Evolutionary conservation across 2,797 vertebrate genomes (phyloP), one percentile per base, ranked within the genome.

Genomic region (Podargus strigoides): DNA sequence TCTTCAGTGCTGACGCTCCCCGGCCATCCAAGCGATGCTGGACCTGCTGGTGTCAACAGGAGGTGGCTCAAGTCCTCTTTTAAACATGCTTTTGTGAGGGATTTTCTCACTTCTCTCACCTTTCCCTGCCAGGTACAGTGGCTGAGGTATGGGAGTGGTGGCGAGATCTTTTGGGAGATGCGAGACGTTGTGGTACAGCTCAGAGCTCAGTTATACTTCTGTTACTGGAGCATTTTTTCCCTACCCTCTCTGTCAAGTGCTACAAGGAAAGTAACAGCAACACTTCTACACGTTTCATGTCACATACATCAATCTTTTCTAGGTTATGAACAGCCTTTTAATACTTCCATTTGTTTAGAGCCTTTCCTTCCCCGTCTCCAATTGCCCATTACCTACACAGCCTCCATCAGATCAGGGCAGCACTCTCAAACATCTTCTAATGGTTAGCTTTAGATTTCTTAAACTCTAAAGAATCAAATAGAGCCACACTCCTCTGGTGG

Each of bases 141-240:
- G 49, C 50, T 36, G 42, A 68, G 20, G 36, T 14, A 5, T 0
- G 7, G 46, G 21, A 60, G 41, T 1, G 30, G 17, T 10, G 21
- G 19, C 5, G 37, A 27, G 15, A 62, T 11, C 49, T 30, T n/a
- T 2, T 10, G 27, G 46, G 77, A 47, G 58, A 19, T 37, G 58
- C n/a, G n/a, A n/a, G n/a, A 22, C 7, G 3, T 37, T n/a, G 26
- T 0, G 21, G 23, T 14, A 24, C 0, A 16, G 18, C 47, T 44
- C 59, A 30, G 32, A 47, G 28, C 64, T 36, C 52, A 28, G 41
- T 10, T 24, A 12, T 0, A 0, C 28, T 44, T 12, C 24, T 39
- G 28, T 6, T 44, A 50, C 37, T 15, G 34, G 7, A 53, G 15
- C 52, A 17, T 3, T 42, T 50, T 15, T n/a, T 39, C 72, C 36